Evolutionary conservation across 2,888 invertebrate species (phyloP).

Genomic region (Rhyacophila evoluta): DNA sequence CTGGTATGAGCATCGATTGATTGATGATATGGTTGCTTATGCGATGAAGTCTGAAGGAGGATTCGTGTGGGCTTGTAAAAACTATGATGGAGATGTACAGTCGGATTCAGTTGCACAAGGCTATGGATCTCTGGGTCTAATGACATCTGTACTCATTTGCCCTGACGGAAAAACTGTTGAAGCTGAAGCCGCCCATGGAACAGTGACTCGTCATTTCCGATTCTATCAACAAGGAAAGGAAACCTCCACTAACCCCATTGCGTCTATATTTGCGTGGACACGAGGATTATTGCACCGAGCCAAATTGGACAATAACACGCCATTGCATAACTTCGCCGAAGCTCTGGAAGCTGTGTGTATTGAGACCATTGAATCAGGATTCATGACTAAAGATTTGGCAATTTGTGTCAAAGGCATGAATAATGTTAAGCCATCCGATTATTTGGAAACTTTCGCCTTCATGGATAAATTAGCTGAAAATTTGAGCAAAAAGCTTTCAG

Average conservation of each 20-base stretch:
- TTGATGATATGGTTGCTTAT: slow-evolving; percentile 99
- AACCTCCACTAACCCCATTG: slow-evolving; percentile 98
- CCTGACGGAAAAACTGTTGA: slow-evolving; percentile 99
- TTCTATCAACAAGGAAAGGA: slow-evolving; percentile 94
- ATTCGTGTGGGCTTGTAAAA: slow-evolving; percentile 99
- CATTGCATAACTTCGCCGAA: slow-evolving; percentile 83
- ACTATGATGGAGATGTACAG: slow-evolving; percentile 99
- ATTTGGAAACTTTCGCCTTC: slow-evolving; percentile 97
- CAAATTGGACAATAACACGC: slow-evolving; percentile 87
- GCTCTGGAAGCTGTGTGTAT: slow-evolving; percentile 91
- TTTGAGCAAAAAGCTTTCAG: slow-evolving; percentile 74
- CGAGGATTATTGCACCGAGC: slow-evolving; percentile 94
- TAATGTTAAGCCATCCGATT: slow-evolving; percentile 83
- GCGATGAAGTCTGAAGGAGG: slow-evolving; percentile 98
- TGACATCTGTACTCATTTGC: slow-evolving; percentile 97
- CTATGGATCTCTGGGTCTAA: slow-evolving; percentile 94
- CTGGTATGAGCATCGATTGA: slow-evolving; percentile 98
- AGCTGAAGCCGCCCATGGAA: slow-evolving; percentile 98
- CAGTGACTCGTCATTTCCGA: slow-evolving; percentile 92
- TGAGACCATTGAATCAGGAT: slow-evolving; percentile 93
- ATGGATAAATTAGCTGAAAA: slow-evolving; percentile 95
- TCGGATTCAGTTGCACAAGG: slow-evolving; percentile 99
- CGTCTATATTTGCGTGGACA: slow-evolving; percentile 99
- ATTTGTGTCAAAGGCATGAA: slow-evolving; percentile 96
- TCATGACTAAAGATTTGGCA: slow-evolving; percentile 98